Evolutionary conservation across 2,797 vertebrate species (phyloP).

Genomic region (Pelobates cultripes): DNA sequence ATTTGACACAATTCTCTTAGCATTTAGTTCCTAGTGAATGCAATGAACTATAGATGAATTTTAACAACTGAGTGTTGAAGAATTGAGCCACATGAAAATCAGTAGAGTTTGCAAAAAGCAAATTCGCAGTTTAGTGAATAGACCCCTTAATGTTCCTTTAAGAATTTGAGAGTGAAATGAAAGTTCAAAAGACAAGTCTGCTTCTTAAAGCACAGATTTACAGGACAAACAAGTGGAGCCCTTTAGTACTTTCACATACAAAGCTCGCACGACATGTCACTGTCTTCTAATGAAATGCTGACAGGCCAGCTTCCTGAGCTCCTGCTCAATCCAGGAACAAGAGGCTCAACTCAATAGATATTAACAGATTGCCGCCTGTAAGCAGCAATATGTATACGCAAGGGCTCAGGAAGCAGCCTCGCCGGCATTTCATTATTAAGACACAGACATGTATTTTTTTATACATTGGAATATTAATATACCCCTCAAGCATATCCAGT

Average conservation of each 20-base stretch:
- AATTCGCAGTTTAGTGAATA: no score
- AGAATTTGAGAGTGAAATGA: background rate
- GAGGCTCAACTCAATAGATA: background rate
- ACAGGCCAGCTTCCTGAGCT: background rate
- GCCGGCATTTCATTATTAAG: background rate
- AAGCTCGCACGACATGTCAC: constrained; percentile 2
- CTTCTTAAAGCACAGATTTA: background rate
- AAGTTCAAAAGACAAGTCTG: background rate
- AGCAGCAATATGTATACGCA: background rate
- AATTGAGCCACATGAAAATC: no score
- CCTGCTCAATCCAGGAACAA: constrained; percentile 1
- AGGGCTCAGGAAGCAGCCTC: background rate
- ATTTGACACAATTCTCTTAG: no score
- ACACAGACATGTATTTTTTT: background rate
- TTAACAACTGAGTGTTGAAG: no score
- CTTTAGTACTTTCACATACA: background rate
- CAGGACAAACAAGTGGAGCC: background rate
- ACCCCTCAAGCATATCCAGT: background rate
- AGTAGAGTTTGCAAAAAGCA: no score
- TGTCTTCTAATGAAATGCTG: background rate
- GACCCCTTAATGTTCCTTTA: no score
- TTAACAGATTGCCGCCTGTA: background rate
- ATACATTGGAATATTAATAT: background rate
- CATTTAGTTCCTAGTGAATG: no score
- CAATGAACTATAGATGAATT: no score